phyloP scores from a whole-genome alignment of 2,888 invertebrate species.

The Lasius fuliginosus region DNA sequence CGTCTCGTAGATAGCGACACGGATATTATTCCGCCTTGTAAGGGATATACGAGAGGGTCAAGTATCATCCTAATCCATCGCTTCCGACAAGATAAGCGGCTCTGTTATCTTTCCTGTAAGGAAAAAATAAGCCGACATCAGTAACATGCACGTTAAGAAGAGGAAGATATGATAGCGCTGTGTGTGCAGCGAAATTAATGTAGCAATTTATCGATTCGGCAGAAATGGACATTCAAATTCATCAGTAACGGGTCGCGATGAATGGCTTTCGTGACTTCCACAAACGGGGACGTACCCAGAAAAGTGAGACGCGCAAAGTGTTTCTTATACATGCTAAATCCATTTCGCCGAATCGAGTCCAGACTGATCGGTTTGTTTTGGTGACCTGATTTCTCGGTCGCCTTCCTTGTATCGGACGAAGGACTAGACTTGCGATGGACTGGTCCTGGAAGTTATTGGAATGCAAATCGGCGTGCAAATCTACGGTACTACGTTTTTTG shows the following conservation, averaged over 20 bases:
- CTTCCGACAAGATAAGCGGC: neutral
- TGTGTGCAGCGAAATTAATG: neutral
- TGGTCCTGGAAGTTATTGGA: neutral
- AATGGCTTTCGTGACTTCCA: conserved; percentile 15
- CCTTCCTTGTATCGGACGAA: conserved; percentile 40
- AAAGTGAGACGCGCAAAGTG: conserved; percentile 36
- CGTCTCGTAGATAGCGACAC: conserved; percentile 40
- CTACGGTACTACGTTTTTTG: neutral
- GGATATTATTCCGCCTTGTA: conserved; percentile 52
- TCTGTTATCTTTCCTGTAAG: neutral
- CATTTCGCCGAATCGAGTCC: conserved; percentile 59
- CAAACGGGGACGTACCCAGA: conserved; percentile 16
- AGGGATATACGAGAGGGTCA: neutral
- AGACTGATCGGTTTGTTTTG: conserved; percentile 65
- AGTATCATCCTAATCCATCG: neutral
- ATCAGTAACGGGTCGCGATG: neutral
- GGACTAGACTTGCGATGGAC: conserved; percentile 33
- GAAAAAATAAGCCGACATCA: neutral
- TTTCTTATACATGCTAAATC: conserved; percentile 64
- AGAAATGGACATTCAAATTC: conserved; percentile 2
- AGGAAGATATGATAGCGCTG: too few relatives aligned
- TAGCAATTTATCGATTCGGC: conserved; percentile 1
- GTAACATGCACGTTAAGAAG: neutral
- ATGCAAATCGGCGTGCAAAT: neutral
- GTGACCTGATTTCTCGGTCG: conserved; percentile 69